Evolutionary conservation across 1,140 invertebrate species (phyloP).

Genomic region (Lysiphlebus fabarum): DNA sequence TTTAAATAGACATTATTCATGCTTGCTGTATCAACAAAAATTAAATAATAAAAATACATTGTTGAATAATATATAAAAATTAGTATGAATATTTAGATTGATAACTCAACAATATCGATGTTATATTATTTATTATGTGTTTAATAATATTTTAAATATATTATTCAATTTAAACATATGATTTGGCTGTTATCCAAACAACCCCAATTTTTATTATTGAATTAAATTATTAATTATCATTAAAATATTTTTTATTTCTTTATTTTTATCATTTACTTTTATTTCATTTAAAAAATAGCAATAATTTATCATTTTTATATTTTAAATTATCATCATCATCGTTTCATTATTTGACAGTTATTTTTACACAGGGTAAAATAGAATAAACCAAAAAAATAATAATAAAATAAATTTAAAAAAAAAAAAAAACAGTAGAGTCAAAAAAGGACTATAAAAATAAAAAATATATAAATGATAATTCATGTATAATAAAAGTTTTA

Average conservation of each 20-base stretch:
- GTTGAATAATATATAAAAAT: no score
- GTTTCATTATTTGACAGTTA: constrained; percentile 27
- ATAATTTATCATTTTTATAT: neutral
- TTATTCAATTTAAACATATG: no score
- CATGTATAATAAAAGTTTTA: constrained; percentile 40
- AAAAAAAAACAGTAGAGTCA: constrained; percentile 29
- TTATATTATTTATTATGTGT: no score
- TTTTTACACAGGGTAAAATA: constrained; percentile 53
- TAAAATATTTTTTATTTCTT: constrained; percentile 22
- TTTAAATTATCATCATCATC: constrained; percentile 19
- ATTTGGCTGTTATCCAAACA: no score
- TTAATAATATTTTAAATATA: no score
- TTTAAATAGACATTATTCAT: no score
- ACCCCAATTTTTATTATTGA: no score
- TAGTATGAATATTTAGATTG: no score
- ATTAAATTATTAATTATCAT: no score
- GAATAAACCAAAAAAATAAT: constrained; percentile 36
- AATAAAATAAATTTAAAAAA: constrained; percentile 31
- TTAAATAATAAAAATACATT: no score
- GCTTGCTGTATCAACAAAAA: no score
- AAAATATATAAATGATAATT: constrained; percentile 33
- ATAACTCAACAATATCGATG: no score
- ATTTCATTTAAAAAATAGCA: neutral
- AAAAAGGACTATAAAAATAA: constrained; percentile 4
- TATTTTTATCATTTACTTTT: neutral